These are phyloP conservation scores for Zygogramma bicolorata DNA, from an alignment of 2,888 invertebrate genomes.

Conservation along the genomic window DNA sequence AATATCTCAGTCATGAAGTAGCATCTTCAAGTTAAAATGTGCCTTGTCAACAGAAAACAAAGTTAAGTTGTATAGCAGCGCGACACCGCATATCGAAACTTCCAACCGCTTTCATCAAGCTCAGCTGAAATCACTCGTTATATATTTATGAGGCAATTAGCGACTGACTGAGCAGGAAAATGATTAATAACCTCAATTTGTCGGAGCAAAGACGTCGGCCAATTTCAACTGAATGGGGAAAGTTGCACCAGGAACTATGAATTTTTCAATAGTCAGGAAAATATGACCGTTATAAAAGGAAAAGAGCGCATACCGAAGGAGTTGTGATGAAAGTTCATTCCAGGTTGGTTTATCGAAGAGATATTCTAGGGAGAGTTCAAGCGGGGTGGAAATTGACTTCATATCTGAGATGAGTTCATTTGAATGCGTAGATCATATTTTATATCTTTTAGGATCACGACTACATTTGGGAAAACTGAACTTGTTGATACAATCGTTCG, in stretches of 20 bases:
- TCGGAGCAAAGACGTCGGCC: slow-evolving; percentile 38
- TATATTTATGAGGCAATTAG: slow-evolving; percentile 54
- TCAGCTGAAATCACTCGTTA: slow-evolving; percentile 34
- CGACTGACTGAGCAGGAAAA: slow-evolving; percentile 44
- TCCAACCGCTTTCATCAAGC: background rate
- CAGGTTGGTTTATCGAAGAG: too few relatives aligned
- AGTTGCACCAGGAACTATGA: background rate
- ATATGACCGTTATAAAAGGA: background rate
- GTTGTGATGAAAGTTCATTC: background rate
- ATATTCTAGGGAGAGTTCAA: too few relatives aligned
- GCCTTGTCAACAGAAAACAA: too few relatives aligned
- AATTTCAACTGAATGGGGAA: background rate
- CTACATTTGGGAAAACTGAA: too few relatives aligned
- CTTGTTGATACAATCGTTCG: too few relatives aligned
- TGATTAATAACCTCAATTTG: slow-evolving; percentile 52
- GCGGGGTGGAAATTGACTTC: too few relatives aligned
- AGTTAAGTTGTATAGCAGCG: too few relatives aligned
- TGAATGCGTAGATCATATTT: too few relatives aligned
- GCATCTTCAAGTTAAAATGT: too few relatives aligned
- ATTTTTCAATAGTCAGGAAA: background rate
- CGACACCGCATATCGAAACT: background rate
- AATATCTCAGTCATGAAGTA: too few relatives aligned
- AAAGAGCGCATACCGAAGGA: background rate
- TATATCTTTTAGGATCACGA: too few relatives aligned
- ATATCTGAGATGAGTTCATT: too few relatives aligned